phyloP scores from a whole-genome alignment of 2,888 invertebrate genomes.

The Cenopis cana region DNA sequence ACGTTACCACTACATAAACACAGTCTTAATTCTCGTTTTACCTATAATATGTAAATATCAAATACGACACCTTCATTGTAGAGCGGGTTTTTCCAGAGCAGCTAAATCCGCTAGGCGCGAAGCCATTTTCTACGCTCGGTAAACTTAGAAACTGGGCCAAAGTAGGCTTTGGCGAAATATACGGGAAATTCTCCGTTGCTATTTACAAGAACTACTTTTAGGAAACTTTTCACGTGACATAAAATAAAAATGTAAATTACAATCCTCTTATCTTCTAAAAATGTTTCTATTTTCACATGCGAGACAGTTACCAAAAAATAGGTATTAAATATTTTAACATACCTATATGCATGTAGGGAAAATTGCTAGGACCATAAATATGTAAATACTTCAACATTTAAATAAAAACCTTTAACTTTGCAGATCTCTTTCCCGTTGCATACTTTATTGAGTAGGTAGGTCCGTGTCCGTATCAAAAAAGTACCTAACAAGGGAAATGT shows the following conservation, averaged over 20 bases:
- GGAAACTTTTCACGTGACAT: slow-evolving; percentile 62
- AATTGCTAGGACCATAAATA: neutral
- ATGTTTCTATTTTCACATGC: slow-evolving; percentile 20
- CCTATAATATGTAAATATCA: slow-evolving; percentile 14
- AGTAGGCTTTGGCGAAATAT: slow-evolving; percentile 79
- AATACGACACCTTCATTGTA: slow-evolving; percentile 10
- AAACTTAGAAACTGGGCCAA: slow-evolving; percentile 81
- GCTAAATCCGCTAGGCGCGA: slow-evolving; percentile 74
- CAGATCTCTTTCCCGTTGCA: too few species aligned
- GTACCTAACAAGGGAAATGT: too few species aligned
- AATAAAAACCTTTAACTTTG: too few species aligned
- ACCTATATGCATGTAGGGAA: neutral
- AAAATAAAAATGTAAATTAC: slow-evolving; percentile 71
- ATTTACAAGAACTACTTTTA: slow-evolving; percentile 77
- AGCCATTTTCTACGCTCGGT: slow-evolving; percentile 79
- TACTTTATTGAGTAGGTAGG: too few species aligned
- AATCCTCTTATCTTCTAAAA: slow-evolving; percentile 55
- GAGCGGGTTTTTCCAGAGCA: slow-evolving; percentile 59
- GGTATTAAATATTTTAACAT: neutral
- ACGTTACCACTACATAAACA: too few species aligned
- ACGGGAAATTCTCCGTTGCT: slow-evolving; percentile 69
- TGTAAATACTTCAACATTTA: too few species aligned
- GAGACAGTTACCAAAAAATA: neutral
- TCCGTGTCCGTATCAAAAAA: too few species aligned
- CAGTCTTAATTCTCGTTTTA: too few species aligned